phyloP scores from a whole-genome alignment of 2,797 vertebrate genomes.

The Chloroceryle inda region DNA sequence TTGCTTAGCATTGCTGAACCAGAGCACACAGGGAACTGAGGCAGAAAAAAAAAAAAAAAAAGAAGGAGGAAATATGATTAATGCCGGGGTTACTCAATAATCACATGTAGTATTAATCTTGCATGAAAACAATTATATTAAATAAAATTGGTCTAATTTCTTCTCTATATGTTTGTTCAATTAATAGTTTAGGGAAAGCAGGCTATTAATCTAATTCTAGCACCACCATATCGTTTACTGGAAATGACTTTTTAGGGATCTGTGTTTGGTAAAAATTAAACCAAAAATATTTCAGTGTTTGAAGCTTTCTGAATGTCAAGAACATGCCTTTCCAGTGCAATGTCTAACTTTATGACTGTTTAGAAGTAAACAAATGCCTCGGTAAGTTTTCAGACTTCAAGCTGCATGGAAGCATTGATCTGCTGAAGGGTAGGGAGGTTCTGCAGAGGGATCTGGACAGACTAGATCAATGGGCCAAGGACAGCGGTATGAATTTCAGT shows the following conservation, averaged over 20 bases:
- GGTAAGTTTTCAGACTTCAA: too few species aligned
- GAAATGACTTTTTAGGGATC: neutral
- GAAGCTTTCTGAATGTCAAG: neutral
- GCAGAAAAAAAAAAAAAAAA: neutral
- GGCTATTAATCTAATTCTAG: neutral
- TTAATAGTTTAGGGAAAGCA: neutral
- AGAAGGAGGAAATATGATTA: neutral
- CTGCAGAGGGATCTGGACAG: too few species aligned
- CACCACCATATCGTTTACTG: neutral
- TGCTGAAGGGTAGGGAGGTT: too few species aligned
- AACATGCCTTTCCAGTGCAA: neutral
- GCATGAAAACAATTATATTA: neutral
- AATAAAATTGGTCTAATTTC: neutral
- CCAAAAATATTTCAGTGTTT: neutral
- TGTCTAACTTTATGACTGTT: neutral
- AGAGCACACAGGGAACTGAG: neutral
- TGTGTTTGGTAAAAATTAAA: neutral
- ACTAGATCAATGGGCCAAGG: too few species aligned
- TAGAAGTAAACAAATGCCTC: neutral
- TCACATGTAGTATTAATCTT: neutral
- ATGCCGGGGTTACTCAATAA: neutral
- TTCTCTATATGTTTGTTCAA: neutral
- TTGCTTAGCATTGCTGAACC: neutral
- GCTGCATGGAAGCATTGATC: too few species aligned
- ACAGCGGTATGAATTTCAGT: too few species aligned